Evolutionary conservation across 2,888 invertebrate genomes (phyloP).

Genomic region (Netelia virgata): DNA sequence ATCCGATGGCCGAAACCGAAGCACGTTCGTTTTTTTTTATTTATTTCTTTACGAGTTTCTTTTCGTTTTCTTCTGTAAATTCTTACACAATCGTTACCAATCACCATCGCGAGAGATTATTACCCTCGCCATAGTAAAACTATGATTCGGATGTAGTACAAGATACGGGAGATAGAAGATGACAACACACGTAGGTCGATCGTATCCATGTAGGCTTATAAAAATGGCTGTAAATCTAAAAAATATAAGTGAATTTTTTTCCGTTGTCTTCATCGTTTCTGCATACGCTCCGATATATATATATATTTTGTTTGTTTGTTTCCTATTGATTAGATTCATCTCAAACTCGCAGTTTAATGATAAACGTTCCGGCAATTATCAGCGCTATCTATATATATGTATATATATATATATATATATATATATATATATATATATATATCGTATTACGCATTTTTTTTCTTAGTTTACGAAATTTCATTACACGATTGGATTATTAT

Average conservation of each 20-base stretch:
- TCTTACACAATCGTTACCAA: conserved; percentile 30
- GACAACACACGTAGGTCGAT: conserved; percentile 80
- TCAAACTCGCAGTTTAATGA: conserved; percentile 48
- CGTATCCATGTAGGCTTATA: conserved; percentile 82
- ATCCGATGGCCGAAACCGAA: conserved; percentile 62
- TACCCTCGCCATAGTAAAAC: conserved; percentile 40
- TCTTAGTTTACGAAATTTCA: conserved; percentile 58
- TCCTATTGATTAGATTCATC: conserved; percentile 56
- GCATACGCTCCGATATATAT: conserved; percentile 55
- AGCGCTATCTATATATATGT: conserved; percentile 62
- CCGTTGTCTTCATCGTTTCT: conserved; percentile 60
- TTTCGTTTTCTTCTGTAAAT: conserved; percentile 45
- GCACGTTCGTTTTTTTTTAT: conserved; percentile 28
- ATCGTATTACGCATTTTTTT: conserved; percentile 54
- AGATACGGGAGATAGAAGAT: conserved; percentile 72
- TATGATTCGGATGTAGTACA: conserved; percentile 24
- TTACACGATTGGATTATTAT: conserved; percentile 63
- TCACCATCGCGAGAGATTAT: conserved; percentile 18
- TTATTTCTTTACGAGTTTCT: conserved; percentile 30
- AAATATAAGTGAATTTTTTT: conserved; percentile 82
- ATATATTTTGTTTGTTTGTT: conserved; percentile 11
- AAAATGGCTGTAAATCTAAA: conserved; percentile 84
- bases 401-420: conserved; percentile 62
- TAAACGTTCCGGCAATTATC: conserved; percentile 66
- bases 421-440: conserved; percentile 60